Conservation (phyloP, 2,888 invertebrate genomes). For the Podotricha telesiphe region DNA sequence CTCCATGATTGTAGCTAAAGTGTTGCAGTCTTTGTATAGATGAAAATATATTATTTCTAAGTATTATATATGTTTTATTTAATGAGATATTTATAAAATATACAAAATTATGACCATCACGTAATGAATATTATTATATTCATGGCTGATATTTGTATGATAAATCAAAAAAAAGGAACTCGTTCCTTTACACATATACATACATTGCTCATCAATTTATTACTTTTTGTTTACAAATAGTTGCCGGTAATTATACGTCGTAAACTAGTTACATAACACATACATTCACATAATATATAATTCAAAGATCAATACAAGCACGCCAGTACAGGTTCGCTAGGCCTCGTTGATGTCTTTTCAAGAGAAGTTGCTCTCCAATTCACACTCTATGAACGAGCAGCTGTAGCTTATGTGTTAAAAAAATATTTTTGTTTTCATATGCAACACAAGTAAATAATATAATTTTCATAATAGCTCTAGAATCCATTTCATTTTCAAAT, state of each 20-base stretch:
- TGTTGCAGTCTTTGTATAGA: no score
- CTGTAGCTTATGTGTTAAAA: no score
- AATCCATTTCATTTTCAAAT: neutral
- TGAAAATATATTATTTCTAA: no score
- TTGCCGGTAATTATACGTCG: conserved; percentile 11
- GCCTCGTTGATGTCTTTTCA: conserved; percentile 56
- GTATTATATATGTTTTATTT: no score
- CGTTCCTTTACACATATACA: neutral
- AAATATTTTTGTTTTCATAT: neutral
- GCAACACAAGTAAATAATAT: neutral
- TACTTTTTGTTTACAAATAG: conserved; percentile 25
- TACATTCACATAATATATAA: conserved; percentile 29
- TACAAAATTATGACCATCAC: no score
- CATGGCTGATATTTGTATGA: neutral
- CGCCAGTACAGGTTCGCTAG: conserved; percentile 24
- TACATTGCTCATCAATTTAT: conserved; percentile 11
- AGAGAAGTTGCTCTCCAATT: conserved; percentile 33
- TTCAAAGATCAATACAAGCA: conserved; percentile 17
- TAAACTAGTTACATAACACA: conserved; percentile 33
- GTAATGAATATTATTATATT: conserved; percentile 2
- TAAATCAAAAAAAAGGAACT: no score
- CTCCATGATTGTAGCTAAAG: no score
- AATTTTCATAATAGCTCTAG: neutral
- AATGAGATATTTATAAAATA: neutral
- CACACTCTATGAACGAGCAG: neutral